These are phyloP conservation scores for Arremon aurantiirostris DNA, from an alignment of 2,797 vertebrate genomes.

Conservation along the genomic window DNA sequence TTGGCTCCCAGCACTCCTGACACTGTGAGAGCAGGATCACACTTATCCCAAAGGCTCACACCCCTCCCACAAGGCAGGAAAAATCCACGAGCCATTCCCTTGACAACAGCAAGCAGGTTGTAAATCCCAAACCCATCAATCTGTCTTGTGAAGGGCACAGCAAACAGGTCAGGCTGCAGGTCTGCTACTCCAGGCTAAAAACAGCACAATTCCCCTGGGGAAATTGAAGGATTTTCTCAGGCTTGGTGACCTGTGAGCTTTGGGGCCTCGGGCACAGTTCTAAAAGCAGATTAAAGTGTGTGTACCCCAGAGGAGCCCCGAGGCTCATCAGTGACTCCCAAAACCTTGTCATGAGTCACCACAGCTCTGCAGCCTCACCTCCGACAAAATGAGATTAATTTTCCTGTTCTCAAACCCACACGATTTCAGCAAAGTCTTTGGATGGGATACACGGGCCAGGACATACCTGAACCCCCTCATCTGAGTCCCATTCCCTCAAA, in stretches of 20 bases:
- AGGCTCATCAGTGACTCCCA: not conserved
- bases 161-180: not conserved
- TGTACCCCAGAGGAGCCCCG: not conserved
- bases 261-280: accelerated
- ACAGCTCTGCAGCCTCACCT: not conserved
- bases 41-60: not conserved
- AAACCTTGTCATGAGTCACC: accelerated
- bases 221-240: not conserved
- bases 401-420: not conserved
- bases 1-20: not conserved
- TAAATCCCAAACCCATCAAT: not conserved
- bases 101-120: not conserved
- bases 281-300: not conserved
- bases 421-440: accelerated
- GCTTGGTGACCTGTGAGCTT: accelerated
- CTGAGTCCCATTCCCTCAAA: too few species aligned
- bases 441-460: accelerated
- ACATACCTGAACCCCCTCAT: accelerated
- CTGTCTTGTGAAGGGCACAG: not conserved
- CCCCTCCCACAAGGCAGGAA: not conserved
- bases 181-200: not conserved
- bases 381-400: not conserved
- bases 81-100: not conserved
- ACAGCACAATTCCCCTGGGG: accelerated
- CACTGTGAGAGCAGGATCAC: not conserved